These are phyloP conservation scores for Indri indri DNA, from an alignment of 2,113 vertebrate genomes.

Conservation along the genomic window DNA sequence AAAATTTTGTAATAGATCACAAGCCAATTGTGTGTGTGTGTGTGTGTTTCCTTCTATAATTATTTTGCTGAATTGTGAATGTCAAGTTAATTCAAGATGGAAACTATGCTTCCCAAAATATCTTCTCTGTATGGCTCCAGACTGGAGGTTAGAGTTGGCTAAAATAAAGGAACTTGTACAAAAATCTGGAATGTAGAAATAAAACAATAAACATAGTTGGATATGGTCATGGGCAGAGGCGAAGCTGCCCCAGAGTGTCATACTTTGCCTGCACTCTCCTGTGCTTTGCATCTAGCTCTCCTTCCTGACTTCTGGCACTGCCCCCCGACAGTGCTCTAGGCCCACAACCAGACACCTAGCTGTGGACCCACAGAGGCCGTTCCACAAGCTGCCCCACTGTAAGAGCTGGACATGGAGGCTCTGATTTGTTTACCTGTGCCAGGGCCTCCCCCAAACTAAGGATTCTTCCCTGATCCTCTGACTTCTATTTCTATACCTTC, in stretches of 20 bases:
- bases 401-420: neutral
- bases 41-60: neutral
- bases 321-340: neutral
- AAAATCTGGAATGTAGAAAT: neutral
- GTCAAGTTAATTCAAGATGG: neutral
- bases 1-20: neutral
- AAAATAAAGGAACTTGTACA: neutral
- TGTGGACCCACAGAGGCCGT: neutral
- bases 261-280: neutral
- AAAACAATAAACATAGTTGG: neutral
- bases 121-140: neutral
- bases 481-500: neutral
- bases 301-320: neutral
- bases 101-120: neutral
- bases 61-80: neutral
- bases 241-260: neutral
- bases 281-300: neutral
- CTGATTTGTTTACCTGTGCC: neutral
- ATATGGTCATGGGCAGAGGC: neutral
- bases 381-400: neutral
- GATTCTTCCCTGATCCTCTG: neutral
- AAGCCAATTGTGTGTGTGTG: neutral
- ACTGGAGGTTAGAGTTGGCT: neutral
- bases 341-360: neutral
- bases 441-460: neutral